Evolutionary conservation across 2,888 invertebrate genomes (phyloP).

Genomic region (Drosophila pseudotakahashii): DNA sequence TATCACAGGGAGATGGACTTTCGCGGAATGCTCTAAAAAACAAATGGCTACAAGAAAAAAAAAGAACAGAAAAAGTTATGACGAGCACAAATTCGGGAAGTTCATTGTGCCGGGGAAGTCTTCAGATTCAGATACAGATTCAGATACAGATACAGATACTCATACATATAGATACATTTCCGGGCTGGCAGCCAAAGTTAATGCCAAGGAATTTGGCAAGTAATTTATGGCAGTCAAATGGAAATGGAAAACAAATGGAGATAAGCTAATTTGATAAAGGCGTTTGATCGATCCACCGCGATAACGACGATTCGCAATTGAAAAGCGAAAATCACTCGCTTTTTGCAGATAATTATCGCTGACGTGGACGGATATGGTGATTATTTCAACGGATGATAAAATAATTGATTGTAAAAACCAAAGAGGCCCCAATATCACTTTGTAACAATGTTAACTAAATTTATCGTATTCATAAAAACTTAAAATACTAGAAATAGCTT

Average conservation of each 20-base stretch:
- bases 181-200: conserved; percentile 26
- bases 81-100: conserved; percentile 30
- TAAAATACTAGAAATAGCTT: no score
- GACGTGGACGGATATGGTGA: conserved; percentile 7
- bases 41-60: not conserved
- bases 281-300: conserved; percentile 28
- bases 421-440: no score
- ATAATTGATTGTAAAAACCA: no score
- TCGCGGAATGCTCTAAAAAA: conserved; percentile 39
- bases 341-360: conserved; percentile 14
- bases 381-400: not conserved
- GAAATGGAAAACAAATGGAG: conserved; percentile 29
- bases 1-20: conserved; percentile 35
- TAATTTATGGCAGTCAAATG: conserved; percentile 24
- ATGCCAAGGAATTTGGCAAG: conserved; percentile 31
- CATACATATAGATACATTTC: conserved; percentile 17
- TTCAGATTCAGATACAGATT: conserved; percentile 2
- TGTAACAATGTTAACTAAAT: no score
- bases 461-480: no score
- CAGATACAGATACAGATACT: conserved; percentile 10
- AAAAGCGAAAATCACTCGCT: conserved; percentile 25
- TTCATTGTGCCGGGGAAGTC: conserved; percentile 25
- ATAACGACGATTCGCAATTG: conserved; percentile 31
- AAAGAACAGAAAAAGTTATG: conserved; percentile 23
- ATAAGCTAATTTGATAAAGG: conserved; percentile 46